Base-by-base conservation (phyloP, 2,888 invertebrate species). In the Myathropa florea region DNA sequence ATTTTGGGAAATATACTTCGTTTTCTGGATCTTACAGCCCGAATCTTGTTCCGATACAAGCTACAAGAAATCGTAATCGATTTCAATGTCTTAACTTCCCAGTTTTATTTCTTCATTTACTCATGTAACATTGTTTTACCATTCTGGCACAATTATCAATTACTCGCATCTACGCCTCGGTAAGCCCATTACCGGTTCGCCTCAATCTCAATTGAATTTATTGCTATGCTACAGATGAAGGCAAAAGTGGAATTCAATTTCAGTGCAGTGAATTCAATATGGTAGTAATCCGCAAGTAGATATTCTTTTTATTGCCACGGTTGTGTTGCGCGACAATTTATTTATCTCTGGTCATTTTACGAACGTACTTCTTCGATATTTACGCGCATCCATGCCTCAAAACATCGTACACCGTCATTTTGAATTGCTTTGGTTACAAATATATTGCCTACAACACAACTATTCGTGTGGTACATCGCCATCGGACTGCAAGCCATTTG, bases 341-440 rank as follows among this genome's bases (percentile, higher is more conserved):
- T 73, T 63, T 73, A 55, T 73, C 3, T 55, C n/a, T 26, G 53
- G 24, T 61, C 63, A n/a, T n/a, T n/a, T n/a, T n/a, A n/a, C n/a
- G n/a, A n/a, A n/a, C n/a, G n/a, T n/a, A n/a, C n/a, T n/a, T n/a
- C n/a, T n/a, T n/a, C n/a, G n/a, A n/a, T n/a, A n/a, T n/a, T 59
- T 24, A 6, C 39, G 23, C 26, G n/a, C 4, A 21, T 1, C 18
- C 46, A 18, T 18, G 14, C 14, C n/a, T 18, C 46, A 33, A 24
- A 57, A 59, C 36, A 59, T 23, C 24, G 53, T 33, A 23, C 23
- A 21, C n/a, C 23, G 63, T 12, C n/a, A 53, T 12, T 73, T 55
- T 30, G 63, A 63, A 73, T 73, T 46, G 73, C 63, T 33, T 6
- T 18, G 26, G 12, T 1, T 3, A 28, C 46, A 21, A 14, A n/a